These are phyloP conservation scores for Scartelaos histophorus DNA, from an alignment of 2,113 vertebrate species.

Conservation along the genomic window DNA sequence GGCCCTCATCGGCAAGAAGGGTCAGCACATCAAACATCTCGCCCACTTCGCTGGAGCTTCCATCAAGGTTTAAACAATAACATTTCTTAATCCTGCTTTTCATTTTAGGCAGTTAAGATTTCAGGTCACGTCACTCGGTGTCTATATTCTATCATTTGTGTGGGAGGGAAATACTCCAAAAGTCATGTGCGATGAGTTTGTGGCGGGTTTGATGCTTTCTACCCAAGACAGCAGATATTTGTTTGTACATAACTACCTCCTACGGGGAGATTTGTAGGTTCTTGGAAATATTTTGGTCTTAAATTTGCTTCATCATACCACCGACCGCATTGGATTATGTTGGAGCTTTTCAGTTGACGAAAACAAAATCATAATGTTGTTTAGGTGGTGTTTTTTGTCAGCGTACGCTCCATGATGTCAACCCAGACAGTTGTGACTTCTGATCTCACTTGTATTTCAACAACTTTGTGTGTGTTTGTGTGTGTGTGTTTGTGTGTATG, in stretches of 20 bases:
- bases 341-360: constrained; percentile 30
- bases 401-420: constrained; percentile 13
- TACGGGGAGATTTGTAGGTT: not conserved
- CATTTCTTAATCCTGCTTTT: not conserved
- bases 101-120: not conserved
- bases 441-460: not conserved
- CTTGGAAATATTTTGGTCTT: not conserved
- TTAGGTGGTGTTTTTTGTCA: constrained; percentile 23
- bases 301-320: constrained; percentile 17
- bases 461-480: not conserved
- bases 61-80: constrained; percentile 83
- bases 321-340: constrained; percentile 29
- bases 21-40: constrained; percentile 94
- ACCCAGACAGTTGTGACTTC: constrained; percentile 13
- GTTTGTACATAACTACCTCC: not conserved
- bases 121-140: not conserved
- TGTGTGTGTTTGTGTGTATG: not conserved
- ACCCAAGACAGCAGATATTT: not conserved
- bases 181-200: constrained; percentile 21
- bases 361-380: constrained; percentile 17
- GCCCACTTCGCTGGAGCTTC: constrained; percentile 93
- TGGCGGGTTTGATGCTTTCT: not conserved
- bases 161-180: not conserved
- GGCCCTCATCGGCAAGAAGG: constrained; percentile 95
- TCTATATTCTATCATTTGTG: not conserved